phyloP scores from a whole-genome alignment of 2,888 invertebrate species.

The Allophyes oxyacanthae region DNA sequence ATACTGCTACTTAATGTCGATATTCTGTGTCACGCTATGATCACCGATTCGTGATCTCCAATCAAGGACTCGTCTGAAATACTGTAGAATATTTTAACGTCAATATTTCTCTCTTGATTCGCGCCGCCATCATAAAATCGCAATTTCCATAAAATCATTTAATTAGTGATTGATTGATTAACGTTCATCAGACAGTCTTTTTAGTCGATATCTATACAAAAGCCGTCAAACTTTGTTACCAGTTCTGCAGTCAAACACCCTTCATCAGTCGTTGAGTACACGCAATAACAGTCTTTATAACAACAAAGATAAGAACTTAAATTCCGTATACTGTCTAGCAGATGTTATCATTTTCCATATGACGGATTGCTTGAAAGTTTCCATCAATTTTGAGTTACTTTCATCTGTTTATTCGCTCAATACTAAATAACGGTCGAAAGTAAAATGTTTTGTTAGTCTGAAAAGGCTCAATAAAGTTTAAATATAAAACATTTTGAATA shows the following conservation, averaged over 20 bases:
- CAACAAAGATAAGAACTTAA: accelerated
- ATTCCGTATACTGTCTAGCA: slow-evolving; percentile 8
- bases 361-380: slow-evolving; percentile 57
- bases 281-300: slow-evolving; percentile 8
- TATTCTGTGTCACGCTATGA: no score
- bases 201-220: slow-evolving; percentile 60
- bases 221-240: slow-evolving; percentile 64
- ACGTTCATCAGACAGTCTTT: slow-evolving; percentile 61
- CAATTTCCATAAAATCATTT: slow-evolving; percentile 55
- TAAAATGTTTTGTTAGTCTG: slow-evolving; percentile 31
- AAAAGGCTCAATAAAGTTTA: neutral
- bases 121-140: slow-evolving; percentile 34
- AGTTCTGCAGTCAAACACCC: slow-evolving; percentile 54
- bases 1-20: no score
- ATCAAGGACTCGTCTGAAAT: no score
- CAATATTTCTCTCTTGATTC: slow-evolving; percentile 35
- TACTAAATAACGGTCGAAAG: slow-evolving; percentile 29
- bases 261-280: slow-evolving; percentile 14
- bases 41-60: no score
- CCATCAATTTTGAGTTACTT: slow-evolving; percentile 53
- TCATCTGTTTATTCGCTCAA: slow-evolving; percentile 44
- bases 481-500: neutral
- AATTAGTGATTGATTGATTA: slow-evolving; percentile 65
- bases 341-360: slow-evolving; percentile 47
- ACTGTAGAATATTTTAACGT: neutral